These are phyloP conservation scores for Limnephilus rhombicus DNA, from an alignment of 2,888 invertebrate genomes.

Conservation along the genomic window DNA sequence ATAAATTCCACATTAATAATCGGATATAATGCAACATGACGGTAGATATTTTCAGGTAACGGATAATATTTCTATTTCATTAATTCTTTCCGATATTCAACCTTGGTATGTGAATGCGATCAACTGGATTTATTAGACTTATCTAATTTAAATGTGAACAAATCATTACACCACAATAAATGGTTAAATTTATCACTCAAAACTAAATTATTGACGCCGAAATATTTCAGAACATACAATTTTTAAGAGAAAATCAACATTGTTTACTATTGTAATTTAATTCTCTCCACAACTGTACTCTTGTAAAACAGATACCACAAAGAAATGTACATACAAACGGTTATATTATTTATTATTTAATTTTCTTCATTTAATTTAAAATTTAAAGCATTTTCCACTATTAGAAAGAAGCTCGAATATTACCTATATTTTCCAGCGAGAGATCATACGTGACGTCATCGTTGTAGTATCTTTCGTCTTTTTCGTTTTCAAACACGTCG, in stretches of 20 bases:
- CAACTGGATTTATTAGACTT: slow-evolving; percentile 8
- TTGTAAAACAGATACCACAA: too few species aligned
- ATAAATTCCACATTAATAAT: neutral
- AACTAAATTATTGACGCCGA: neutral
- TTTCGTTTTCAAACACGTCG: too few species aligned
- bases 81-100: slow-evolving; percentile 11
- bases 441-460: too few species aligned
- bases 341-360: too few species aligned
- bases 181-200: neutral
- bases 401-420: too few species aligned
- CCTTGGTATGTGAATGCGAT: slow-evolving; percentile 27
- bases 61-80: slow-evolving; percentile 18
- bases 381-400: too few species aligned
- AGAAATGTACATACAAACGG: too few species aligned
- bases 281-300: too few species aligned
- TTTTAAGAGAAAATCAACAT: neutral
- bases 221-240: neutral
- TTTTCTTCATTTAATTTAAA: too few species aligned
- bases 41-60: neutral
- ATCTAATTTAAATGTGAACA: slow-evolving; percentile 14
- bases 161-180: neutral
- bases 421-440: too few species aligned
- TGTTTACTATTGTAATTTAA: neutral
- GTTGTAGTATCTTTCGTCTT: too few species aligned
- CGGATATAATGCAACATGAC: neutral